A percentile compares a stretch with the other conserved stretches of the same genome.
Conservation (phyloP, 2,797 vertebrate genomes). For the Cirrhinus mrigala region DNA sequence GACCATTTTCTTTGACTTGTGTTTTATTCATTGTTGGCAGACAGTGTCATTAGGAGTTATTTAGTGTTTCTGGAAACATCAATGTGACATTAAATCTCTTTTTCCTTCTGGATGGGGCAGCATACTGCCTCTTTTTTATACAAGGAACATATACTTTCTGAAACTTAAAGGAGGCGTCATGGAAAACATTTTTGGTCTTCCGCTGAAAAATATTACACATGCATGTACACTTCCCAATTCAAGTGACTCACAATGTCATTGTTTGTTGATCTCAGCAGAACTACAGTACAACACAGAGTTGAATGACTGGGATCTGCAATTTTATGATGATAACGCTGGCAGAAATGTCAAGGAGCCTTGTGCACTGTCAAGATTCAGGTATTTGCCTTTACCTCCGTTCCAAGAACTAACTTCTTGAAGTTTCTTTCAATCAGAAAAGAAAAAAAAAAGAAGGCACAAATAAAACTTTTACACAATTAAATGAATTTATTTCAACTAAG, state of each 20-base stretch:
- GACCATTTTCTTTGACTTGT: constrained; percentile 14
- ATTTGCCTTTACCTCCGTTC: background rate
- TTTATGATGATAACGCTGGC: background rate
- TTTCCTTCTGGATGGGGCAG: background rate
- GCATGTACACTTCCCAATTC: background rate
- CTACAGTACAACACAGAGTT: background rate
- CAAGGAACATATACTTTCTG: background rate
- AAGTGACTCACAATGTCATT: background rate
- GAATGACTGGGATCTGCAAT: background rate
- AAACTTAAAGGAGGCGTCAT: background rate
- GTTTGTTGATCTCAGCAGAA: background rate
- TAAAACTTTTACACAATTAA: no score
- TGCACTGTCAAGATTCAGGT: background rate
- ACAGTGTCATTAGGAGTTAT: constrained; percentile 34
- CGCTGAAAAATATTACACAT: background rate
- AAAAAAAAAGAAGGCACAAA: no score
- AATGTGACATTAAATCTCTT: background rate
- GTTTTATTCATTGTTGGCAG: constrained; percentile 18
- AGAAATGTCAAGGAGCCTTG: background rate
- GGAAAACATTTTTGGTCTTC: background rate
- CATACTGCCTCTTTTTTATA: background rate
- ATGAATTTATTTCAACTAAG: no score
- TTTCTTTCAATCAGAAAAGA: background rate
- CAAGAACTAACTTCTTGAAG: background rate
- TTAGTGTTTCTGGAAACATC: background rate